Evolutionary conservation across 2,888 invertebrate species (phyloP), one percentile per base, ranked within the genome.

Genomic region (Heliconius cydno): DNA sequence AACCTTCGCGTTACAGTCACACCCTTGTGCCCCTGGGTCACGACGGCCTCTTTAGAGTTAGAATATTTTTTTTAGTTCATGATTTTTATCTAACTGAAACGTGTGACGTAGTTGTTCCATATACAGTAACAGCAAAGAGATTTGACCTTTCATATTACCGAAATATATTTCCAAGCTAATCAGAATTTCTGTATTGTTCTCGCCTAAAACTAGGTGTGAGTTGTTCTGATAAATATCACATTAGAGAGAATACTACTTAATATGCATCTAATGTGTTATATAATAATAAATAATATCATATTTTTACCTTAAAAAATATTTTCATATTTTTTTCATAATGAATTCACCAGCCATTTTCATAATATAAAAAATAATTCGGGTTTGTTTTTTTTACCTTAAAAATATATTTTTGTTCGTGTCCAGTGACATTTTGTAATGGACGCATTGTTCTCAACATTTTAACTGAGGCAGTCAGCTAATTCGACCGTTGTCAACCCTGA

Each of bases 381-480:
- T 66, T 65, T 28, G 46, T 30, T 57, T 52, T 71, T n/a, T 71
- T 71, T 52, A 30, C 19, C 19, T 28, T 22, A 57, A 22, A 71
- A 71, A 71, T 30, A 25, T 71, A 52, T 52, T 71, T 52, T 71
- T 71, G 30, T 52, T 71, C 52, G 52, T 52, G 28, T 52, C 52
- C 52, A 71, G 71, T 71, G 71, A 71, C 52, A 71, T 52, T 52
- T 71, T 30, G 52, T 71, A 71, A 71, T 71, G 7, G 46, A 25
- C 10, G 6, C 71, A 71, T 71, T 72, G 72, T 72, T 52, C 30
- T 30, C 72, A 71, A 22, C 30, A 52, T 52, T 72, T 72, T 72
- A 52, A 72, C 72, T 72, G 72, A 52, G 72, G 72, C 71, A 52
- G 72, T 72, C 52, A 22, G 72, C 52, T 72, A 72, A 72, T 72